Conservation (phyloP, 2,113 vertebrate species). For the Lichenostomus cassidix region DNA sequence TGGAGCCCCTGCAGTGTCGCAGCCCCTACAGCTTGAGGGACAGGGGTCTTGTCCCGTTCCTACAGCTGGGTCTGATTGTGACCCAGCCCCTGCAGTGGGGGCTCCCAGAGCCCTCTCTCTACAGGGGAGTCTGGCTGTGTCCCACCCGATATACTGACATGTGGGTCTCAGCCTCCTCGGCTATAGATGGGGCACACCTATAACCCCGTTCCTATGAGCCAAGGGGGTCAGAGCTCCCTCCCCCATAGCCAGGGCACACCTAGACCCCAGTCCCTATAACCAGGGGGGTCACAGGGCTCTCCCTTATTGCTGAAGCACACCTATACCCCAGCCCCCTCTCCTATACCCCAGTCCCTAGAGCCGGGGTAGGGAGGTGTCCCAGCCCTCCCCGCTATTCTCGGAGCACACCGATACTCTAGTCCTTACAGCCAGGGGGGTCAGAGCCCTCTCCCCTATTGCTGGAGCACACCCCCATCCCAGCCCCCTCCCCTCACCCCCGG, state of each 20-base stretch:
- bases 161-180: background rate
- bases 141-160: too few species aligned
- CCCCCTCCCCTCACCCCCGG: too few species aligned
- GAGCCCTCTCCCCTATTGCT: background rate
- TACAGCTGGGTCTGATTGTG: background rate
- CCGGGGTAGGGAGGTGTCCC: background rate
- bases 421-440: background rate
- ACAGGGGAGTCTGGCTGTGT: rapidly evolving
- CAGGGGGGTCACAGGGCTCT: background rate
- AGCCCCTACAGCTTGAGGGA: rapidly evolving
- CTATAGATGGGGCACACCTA: background rate
- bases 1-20: rapidly evolving
- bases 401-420: rapidly evolving
- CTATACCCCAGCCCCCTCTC: background rate
- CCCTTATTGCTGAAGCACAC: background rate
- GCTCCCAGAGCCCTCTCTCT: too few species aligned
- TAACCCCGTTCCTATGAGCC: background rate
- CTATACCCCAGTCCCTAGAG: rapidly evolving
- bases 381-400: background rate
- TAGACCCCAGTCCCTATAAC: background rate
- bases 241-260: background rate
- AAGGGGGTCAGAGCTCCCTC: background rate
- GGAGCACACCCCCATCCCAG: too few species aligned
- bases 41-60: background rate
- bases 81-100: rapidly evolving